Conservation (phyloP, 2,888 invertebrate genomes). For the Rhogogaster chlorosoma region DNA sequence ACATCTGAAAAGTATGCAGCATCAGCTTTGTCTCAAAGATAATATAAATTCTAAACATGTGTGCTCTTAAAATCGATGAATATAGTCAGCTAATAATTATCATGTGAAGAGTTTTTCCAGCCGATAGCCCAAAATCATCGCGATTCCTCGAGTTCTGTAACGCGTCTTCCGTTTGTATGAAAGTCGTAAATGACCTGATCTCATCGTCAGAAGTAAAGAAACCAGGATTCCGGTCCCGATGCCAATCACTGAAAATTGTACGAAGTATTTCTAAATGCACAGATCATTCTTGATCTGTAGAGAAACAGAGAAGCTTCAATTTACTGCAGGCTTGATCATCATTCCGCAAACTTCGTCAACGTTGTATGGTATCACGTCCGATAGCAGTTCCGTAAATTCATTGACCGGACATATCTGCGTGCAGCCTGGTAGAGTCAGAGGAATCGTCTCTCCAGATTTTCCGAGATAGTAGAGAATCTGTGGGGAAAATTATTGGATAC, state of each 20-base stretch:
- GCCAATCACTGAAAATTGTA: neutral
- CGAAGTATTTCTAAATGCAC: conserved; percentile 20
- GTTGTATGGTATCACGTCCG: conserved; percentile 55
- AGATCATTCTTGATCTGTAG: neutral
- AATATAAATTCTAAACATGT: neutral
- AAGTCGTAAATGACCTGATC: conserved; percentile 27
- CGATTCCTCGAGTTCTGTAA: conserved; percentile 58
- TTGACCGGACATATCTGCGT: conserved; percentile 64
- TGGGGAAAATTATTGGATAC: neutral
- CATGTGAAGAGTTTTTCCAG: conserved; percentile 51
- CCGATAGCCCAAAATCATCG: conserved; percentile 53
- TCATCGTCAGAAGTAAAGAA: neutral
- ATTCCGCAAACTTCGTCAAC: conserved; percentile 53
- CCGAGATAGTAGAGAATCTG: conserved; percentile 37
- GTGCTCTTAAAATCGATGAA: neutral
- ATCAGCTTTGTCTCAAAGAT: too few species aligned
- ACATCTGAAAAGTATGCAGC: too few species aligned
- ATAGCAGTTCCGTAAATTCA: conserved; percentile 60
- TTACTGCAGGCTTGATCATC: neutral
- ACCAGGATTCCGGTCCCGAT: neutral
- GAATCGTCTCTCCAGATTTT: neutral
- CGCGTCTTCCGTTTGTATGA: conserved; percentile 54
- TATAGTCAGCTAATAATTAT: neutral
- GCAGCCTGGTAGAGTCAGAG: conserved; percentile 65
- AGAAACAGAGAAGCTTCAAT: neutral